Evolutionary conservation across 1,140 invertebrate genomes (phyloP).

Genomic region (Chironomus tepperi): DNA sequence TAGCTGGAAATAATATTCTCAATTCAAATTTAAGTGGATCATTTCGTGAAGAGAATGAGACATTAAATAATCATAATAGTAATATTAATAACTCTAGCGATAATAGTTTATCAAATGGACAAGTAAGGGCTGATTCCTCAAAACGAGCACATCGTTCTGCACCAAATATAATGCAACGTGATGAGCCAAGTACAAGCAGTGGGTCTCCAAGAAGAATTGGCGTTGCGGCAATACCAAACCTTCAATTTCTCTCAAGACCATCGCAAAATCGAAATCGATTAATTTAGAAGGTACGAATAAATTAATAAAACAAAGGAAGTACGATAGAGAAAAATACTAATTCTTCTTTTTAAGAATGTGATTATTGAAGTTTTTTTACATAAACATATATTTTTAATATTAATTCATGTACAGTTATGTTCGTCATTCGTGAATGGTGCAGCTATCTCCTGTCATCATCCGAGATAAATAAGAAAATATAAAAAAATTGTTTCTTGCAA

Average conservation of each 20-base stretch:
- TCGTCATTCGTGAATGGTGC: no score
- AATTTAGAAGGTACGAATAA: no score
- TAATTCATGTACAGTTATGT: no score
- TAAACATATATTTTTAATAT: no score
- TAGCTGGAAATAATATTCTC: constrained; percentile 38
- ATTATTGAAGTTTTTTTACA: no score
- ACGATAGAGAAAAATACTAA: no score
- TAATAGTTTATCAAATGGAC: constrained; percentile 32
- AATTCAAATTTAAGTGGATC: constrained; percentile 41
- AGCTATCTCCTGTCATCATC: no score
- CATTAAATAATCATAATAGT: neutral
- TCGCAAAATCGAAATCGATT: neutral
- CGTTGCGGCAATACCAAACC: constrained; percentile 35
- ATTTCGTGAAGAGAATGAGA: constrained; percentile 28
- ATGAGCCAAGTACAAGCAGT: constrained; percentile 34
- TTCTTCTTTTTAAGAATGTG: no score
- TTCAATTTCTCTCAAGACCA: neutral
- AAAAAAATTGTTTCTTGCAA: no score
- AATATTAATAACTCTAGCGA: constrained; percentile 30
- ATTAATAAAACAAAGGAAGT: neutral
- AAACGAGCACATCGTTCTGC: constrained; percentile 33
- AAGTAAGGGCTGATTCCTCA: constrained; percentile 36
- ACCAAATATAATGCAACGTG: neutral
- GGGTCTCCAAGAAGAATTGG: constrained; percentile 35
- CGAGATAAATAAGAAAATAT: no score